Conservation (phyloP, 2,888 invertebrate species). For the Ecliptopera silaceata region DNA sequence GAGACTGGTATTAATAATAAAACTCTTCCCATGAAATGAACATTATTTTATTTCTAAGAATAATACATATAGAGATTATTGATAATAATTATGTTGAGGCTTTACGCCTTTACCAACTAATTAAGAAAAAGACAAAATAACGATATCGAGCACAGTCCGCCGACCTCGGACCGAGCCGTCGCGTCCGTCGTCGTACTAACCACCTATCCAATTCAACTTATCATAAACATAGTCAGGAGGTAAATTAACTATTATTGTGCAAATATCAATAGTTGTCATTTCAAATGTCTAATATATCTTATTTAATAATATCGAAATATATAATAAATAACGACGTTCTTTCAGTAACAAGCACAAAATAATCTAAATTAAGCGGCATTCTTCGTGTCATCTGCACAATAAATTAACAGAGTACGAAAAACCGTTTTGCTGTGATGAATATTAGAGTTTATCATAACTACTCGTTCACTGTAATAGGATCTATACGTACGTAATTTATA, state of each 20-base stretch:
- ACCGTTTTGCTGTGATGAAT: constrained; percentile 11
- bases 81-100: constrained; percentile 42
- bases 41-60: constrained; percentile 62
- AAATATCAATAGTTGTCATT: constrained; percentile 33
- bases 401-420: background rate
- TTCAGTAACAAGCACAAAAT: constrained; percentile 1
- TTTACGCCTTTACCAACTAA: constrained; percentile 35
- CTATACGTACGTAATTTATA: no score
- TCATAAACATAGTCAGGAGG: constrained; percentile 15
- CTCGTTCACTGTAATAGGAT: no score
- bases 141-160: constrained; percentile 15
- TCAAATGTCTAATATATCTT: constrained; percentile 17
- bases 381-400: background rate
- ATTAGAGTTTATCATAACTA: background rate
- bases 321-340: constrained; percentile 34
- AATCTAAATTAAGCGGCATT: background rate
- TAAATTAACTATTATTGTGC: constrained; percentile 29
- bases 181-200: no score
- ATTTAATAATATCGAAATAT: constrained; percentile 39
- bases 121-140: constrained; percentile 41
- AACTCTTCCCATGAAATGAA: constrained; percentile 61
- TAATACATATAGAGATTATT: constrained; percentile 67
- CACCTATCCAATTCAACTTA: background rate
- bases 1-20: constrained; percentile 38
- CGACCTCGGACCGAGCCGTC: background rate